A percentile compares a stretch with the other conserved stretches of the same genome.
These are phyloP conservation scores for Parasteatoda lunata DNA, from an alignment of 2,888 invertebrate species.

Conservation along the genomic window DNA sequence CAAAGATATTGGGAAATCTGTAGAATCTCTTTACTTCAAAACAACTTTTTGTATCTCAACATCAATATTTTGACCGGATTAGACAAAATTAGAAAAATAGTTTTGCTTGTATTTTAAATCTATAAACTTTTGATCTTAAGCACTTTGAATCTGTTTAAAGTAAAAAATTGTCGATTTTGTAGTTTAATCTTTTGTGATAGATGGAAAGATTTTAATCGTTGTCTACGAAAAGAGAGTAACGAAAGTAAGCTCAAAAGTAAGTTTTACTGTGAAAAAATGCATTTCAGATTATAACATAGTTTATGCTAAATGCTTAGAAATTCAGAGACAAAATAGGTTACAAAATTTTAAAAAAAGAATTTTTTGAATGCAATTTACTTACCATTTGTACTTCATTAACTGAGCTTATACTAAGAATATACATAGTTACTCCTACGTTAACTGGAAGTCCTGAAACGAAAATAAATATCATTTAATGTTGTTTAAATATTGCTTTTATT, in stretches of 20 bases:
- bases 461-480: neutral
- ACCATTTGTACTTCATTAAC: constrained; percentile 99
- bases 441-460: constrained; percentile 89
- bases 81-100: no score
- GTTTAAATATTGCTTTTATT: no score
- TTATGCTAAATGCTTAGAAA: neutral
- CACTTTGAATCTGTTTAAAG: no score
- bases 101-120: no score
- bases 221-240: neutral
- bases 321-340: neutral
- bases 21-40: no score
- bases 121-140: no score
- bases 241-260: neutral
- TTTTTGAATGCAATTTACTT: constrained; percentile 72
- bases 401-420: constrained; percentile 98
- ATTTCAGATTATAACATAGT: neutral
- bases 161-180: no score
- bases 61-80: no score
- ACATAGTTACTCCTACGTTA: constrained; percentile 98
- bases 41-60: no score
- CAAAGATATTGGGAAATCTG: no score
- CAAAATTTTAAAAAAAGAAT: neutral
- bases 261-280: neutral
- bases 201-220: no score
- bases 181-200: no score